These are phyloP conservation scores for Caenorhabditis imperialis DNA, from an alignment of 2,888 invertebrate genomes.

Conservation along the genomic window DNA sequence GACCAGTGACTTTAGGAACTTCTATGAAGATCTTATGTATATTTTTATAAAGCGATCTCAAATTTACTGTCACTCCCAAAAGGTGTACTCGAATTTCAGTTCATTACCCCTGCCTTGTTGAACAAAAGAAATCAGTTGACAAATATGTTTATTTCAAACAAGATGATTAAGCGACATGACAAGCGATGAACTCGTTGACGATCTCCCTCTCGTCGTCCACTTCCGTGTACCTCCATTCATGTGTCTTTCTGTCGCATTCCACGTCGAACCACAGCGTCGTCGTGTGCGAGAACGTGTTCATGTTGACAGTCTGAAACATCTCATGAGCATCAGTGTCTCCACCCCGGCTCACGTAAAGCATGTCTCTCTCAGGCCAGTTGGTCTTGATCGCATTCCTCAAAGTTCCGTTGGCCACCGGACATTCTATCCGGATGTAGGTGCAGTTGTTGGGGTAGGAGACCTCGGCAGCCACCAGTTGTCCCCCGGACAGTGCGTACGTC, in stretches of 20 bases:
- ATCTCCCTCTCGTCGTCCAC: slow-evolving; percentile 20
- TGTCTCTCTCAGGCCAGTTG: not conserved
- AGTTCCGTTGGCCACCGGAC: not conserved
- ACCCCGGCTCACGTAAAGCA: not conserved
- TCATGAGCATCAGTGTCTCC: not conserved
- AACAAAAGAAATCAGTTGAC: not conserved
- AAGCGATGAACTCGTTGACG: slow-evolving; percentile 16
- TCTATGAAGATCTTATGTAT: too few species aligned
- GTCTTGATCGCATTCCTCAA: not conserved
- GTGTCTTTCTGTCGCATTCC: slow-evolving; percentile 17
- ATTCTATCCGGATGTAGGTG: not conserved
- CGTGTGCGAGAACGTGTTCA: not conserved
- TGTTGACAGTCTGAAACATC: slow-evolving; percentile 8
- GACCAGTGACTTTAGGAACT: too few species aligned
- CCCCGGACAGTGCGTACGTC: not conserved
- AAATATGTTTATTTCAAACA: too few species aligned
- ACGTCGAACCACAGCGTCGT: slow-evolving; percentile 17
- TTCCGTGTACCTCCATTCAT: slow-evolving; percentile 21
- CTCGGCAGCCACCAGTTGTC: not conserved
- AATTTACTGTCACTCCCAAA: too few species aligned
- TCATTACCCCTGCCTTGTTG: not conserved
- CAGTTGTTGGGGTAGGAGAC: not conserved
- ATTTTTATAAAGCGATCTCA: too few species aligned
- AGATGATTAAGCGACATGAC: slow-evolving; percentile 2
- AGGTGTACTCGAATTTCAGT: too few species aligned